phyloP scores from a whole-genome alignment of 2,113 vertebrate species.

The Pollachius pollachius region DNA sequence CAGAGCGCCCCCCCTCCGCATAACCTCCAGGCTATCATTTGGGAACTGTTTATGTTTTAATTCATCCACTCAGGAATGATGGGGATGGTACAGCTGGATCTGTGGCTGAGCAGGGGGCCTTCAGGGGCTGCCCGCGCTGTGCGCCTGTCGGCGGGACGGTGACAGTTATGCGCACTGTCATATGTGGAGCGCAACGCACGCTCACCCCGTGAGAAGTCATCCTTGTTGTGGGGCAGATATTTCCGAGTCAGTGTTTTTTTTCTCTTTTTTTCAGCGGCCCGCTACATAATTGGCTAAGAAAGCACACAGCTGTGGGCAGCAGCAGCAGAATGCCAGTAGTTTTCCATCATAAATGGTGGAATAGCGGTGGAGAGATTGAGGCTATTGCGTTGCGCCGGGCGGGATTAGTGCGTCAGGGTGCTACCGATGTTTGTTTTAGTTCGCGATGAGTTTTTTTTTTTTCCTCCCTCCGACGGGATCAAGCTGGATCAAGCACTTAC shows the following conservation, averaged over 20 bases:
- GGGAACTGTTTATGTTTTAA: constrained; percentile 67
- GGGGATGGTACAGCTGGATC: constrained; percentile 66
- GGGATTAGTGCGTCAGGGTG: too few species aligned
- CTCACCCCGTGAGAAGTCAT: too few species aligned
- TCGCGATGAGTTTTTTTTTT: too few species aligned
- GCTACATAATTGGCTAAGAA: constrained; percentile 64
- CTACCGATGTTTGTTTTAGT: too few species aligned
- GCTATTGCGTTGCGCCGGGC: neutral
- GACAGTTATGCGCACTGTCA: constrained; percentile 74
- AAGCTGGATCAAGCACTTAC: too few species aligned
- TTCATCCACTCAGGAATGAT: constrained; percentile 70
- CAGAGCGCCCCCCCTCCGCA: too few species aligned
- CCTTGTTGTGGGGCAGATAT: constrained; percentile 79
- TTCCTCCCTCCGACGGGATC: too few species aligned
- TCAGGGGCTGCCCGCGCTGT: constrained; percentile 63
- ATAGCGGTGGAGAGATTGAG: constrained; percentile 27
- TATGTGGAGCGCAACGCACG: constrained; percentile 63
- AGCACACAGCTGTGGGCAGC: constrained; percentile 71
- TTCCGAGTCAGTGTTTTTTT: constrained; percentile 50
- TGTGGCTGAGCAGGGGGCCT: constrained; percentile 59
- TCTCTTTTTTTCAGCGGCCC: constrained; percentile 40
- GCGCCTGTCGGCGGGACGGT: constrained; percentile 62
- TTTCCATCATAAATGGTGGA: constrained; percentile 48
- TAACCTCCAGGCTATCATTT: constrained; percentile 48
- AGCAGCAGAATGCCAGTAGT: constrained; percentile 61